Evolutionary conservation across 1,140 invertebrate species (phyloP).

Genomic region (Oreohelix idahoensis): DNA sequence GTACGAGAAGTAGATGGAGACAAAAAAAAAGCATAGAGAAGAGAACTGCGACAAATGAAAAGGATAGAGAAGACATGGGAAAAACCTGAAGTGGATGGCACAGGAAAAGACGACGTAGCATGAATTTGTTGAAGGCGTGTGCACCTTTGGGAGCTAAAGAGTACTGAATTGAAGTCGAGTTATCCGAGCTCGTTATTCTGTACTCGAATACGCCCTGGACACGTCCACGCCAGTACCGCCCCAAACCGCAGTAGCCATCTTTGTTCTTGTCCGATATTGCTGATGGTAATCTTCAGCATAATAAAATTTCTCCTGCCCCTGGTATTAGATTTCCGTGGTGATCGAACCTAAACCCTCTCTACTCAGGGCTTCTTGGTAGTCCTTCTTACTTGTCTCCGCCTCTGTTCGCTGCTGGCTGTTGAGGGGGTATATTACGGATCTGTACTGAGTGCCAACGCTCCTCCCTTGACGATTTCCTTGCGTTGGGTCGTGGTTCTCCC

Average conservation of each 20-base stretch:
- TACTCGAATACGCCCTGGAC: conserved; percentile 47
- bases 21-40: too few relatives aligned
- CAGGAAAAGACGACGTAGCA: too few relatives aligned
- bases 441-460: conserved; percentile 71
- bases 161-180: too few relatives aligned
- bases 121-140: too few relatives aligned
- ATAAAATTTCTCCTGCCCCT: conserved; percentile 64
- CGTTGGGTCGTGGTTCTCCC: conserved; percentile 72
- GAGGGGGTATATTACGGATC: conserved; percentile 71
- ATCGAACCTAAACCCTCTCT: conserved; percentile 61
- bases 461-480: conserved; percentile 70
- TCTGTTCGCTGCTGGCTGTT: conserved; percentile 59
- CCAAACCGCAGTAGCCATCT: conserved; percentile 69
- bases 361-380: conserved; percentile 60
- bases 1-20: too few relatives aligned
- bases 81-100: too few relatives aligned
- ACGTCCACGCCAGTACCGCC: conserved; percentile 69
- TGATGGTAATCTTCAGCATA: conserved; percentile 74
- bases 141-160: too few relatives aligned
- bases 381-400: conserved; percentile 58
- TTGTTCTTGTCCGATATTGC: conserved; percentile 72
- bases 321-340: conserved; percentile 69
- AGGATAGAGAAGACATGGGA: too few relatives aligned
- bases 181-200: too few relatives aligned
- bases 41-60: too few relatives aligned